Percentiles rank a stretch among this genome's conserved stretches.
Evolutionary conservation across 2,888 invertebrate species (phyloP).

Genomic region (Gastrophysa polygoni): DNA sequence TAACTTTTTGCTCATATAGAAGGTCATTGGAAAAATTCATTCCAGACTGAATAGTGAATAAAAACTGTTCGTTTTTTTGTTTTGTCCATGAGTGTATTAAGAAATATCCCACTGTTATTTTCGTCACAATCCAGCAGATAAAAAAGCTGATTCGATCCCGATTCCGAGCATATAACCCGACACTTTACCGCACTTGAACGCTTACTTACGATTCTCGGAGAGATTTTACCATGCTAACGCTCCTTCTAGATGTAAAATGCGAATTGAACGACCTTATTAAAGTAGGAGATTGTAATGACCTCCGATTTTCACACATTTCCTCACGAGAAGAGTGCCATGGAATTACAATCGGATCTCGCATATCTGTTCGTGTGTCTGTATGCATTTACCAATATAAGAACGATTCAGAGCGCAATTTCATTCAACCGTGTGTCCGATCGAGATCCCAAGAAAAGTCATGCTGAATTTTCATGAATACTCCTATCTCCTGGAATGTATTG

Average conservation of each 20-base stretch:
- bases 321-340: conserved; percentile 27
- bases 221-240: conserved; percentile 39
- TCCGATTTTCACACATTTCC: conserved; percentile 27
- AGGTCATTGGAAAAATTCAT: too few species aligned
- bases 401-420: too few species aligned
- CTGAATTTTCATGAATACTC: too few species aligned
- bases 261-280: conserved; percentile 47
- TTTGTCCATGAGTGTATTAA: too few species aligned
- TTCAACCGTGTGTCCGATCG: too few species aligned
- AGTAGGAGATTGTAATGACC: conserved; percentile 39
- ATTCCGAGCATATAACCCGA: not conserved
- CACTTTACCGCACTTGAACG: not conserved
- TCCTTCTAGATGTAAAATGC: conserved; percentile 44
- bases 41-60: too few species aligned
- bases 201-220: conserved; percentile 7
- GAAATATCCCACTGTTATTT: too few species aligned
- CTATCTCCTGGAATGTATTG: too few species aligned
- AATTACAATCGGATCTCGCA: conserved; percentile 28
- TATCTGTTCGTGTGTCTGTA: conserved; percentile 18
- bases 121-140: too few species aligned
- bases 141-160: not conserved
- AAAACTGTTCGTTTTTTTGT: too few species aligned
- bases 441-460: too few species aligned
- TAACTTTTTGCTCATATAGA: too few species aligned
- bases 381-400: not conserved